Percentiles rank a stretch among this genome's conserved stretches.
These are phyloP conservation scores for Dromiciops gliroides DNA, from an alignment of 2,113 vertebrate species.

Conservation along the genomic window DNA sequence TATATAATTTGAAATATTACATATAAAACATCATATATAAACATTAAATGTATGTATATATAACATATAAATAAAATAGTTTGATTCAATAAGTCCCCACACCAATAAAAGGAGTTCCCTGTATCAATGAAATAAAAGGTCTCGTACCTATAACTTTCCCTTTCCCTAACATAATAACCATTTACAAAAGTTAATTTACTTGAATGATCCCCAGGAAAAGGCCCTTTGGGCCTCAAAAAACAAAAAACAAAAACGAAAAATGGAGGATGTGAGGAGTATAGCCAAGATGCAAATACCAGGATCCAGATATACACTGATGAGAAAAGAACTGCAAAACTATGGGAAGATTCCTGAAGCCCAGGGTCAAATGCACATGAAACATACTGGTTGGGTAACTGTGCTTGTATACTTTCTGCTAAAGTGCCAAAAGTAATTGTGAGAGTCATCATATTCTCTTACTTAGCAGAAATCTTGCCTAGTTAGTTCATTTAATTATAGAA, in stretches of 20 bases:
- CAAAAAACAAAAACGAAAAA: too few species aligned
- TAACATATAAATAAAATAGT: neutral
- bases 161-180: neutral
- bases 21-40: neutral
- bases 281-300: neutral
- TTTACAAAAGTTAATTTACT: neutral
- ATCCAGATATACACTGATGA: neutral
- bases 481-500: neutral
- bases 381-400: neutral
- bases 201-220: neutral
- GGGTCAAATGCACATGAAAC: neutral
- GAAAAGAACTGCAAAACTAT: neutral
- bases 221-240: neutral
- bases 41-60: neutral
- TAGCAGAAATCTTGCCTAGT: neutral
- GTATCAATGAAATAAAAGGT: neutral
- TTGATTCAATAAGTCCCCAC: neutral
- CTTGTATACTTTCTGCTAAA: neutral
- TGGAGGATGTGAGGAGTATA: neutral
- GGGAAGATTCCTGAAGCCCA: neutral
- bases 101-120: neutral
- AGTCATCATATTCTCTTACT: neutral
- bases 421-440: neutral
- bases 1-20: neutral
- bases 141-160: neutral